phyloP scores from a whole-genome alignment of 2,113 vertebrate genomes.

The Apteryx owenii region DNA sequence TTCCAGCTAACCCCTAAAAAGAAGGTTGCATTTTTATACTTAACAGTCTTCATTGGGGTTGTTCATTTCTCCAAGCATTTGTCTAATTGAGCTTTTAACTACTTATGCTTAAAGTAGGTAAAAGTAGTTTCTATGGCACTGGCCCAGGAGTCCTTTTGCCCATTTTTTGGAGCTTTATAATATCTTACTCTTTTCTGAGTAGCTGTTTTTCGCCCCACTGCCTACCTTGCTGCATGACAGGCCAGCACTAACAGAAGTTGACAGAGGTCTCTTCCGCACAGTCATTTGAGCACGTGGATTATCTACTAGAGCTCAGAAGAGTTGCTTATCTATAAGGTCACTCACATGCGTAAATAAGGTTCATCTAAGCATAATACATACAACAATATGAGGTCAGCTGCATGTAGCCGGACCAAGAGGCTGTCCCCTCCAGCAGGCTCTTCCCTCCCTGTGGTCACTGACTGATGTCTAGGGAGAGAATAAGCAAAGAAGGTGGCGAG shows the following conservation, averaged over 20 bases:
- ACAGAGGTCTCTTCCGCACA: neutral
- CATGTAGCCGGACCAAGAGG: neutral
- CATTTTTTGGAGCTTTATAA: neutral
- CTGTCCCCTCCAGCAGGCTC: neutral
- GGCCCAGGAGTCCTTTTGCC: neutral
- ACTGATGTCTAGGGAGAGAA: neutral
- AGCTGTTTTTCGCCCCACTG: neutral
- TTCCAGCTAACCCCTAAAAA: neutral
- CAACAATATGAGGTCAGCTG: neutral
- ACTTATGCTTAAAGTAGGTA: neutral
- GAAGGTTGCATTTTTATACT: neutral
- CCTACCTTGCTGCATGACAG: neutral
- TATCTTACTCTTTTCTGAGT: neutral
- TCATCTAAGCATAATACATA: neutral
- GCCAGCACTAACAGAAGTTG: neutral
- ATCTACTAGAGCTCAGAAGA: neutral
- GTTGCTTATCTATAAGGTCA: neutral
- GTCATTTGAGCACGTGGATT: neutral
- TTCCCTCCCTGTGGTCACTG: neutral
- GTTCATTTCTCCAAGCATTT: neutral
- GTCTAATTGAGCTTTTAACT: neutral
- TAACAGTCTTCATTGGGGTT: neutral
- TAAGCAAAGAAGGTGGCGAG: neutral
- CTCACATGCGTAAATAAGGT: neutral
- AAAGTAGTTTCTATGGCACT: neutral